Evolutionary conservation across 2,113 vertebrate species (phyloP).

Genomic region (Hyperopisus bebe): DNA sequence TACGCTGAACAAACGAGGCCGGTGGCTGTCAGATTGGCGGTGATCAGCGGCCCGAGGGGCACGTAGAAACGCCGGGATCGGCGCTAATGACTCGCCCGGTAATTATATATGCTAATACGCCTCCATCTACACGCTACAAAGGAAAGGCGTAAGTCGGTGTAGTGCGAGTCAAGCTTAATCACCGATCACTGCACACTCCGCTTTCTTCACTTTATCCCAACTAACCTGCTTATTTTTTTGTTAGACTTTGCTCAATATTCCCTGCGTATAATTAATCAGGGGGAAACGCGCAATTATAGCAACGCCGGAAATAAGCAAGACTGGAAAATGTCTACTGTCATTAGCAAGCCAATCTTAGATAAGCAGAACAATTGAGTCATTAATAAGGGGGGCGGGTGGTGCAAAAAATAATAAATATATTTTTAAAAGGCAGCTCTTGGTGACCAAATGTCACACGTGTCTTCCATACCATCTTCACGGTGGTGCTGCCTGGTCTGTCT

Average conservation of each 20-base stretch:
- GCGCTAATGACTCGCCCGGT: background rate
- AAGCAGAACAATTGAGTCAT: background rate
- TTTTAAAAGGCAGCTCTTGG: background rate
- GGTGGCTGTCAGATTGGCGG: background rate
- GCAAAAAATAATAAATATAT: background rate
- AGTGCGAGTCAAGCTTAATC: background rate
- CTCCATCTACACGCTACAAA: background rate
- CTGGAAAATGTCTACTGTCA: background rate
- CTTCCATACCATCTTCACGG: background rate
- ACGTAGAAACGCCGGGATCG: background rate
- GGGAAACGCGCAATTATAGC: background rate
- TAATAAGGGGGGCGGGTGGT: background rate
- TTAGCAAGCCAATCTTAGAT: background rate
- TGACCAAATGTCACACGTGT: background rate
- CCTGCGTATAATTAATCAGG: background rate
- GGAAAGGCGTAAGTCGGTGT: background rate
- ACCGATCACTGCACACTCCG: background rate
- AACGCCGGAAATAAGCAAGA: background rate
- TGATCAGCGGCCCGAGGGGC: background rate
- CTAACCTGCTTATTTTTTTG: background rate
- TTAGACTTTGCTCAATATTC: background rate
- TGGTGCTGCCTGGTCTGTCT: conserved; percentile 11
- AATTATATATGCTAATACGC: background rate
- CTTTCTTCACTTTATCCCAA: background rate
- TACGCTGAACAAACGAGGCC: background rate